Conservation (phyloP, 2,797 vertebrate genomes). For the Loris lydekkerianus region DNA sequence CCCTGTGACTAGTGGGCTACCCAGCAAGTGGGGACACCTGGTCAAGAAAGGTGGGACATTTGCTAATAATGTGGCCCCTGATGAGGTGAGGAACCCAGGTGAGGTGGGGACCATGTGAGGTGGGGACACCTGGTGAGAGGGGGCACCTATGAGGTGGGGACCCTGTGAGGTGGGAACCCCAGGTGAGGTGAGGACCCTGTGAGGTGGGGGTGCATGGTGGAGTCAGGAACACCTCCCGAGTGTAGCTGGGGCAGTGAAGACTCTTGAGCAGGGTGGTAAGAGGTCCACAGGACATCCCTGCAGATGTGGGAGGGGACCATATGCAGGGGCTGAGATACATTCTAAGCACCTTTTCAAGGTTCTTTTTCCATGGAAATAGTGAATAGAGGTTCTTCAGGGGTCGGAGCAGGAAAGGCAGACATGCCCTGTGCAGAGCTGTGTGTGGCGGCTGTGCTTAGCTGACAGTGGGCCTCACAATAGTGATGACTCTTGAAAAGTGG, state of each 20-base stretch:
- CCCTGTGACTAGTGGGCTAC: background rate
- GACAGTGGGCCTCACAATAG: no score
- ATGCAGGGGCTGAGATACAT: no score
- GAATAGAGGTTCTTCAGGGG: no score
- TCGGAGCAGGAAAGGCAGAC: no score
- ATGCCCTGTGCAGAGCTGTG: background rate
- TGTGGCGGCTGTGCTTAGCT: fast-evolving
- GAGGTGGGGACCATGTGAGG: background rate
- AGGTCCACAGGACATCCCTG: no score
- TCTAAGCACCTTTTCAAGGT: background rate
- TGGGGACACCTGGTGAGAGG: background rate
- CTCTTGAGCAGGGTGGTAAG: no score
- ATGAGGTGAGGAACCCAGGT: background rate
- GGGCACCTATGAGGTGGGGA: fast-evolving
- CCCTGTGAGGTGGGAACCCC: fast-evolving
- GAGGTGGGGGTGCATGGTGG: background rate
- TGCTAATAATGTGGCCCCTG: background rate
- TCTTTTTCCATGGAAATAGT: background rate
- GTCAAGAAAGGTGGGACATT: no score
- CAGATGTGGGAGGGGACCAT: background rate
- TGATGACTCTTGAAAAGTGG: background rate
- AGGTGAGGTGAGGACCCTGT: background rate
- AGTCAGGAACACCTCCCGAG: no score
- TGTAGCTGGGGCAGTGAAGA: background rate
- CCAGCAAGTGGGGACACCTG: background rate